phyloP scores from a whole-genome alignment of 2,797 vertebrate genomes.

The Cyclura pinguis region DNA sequence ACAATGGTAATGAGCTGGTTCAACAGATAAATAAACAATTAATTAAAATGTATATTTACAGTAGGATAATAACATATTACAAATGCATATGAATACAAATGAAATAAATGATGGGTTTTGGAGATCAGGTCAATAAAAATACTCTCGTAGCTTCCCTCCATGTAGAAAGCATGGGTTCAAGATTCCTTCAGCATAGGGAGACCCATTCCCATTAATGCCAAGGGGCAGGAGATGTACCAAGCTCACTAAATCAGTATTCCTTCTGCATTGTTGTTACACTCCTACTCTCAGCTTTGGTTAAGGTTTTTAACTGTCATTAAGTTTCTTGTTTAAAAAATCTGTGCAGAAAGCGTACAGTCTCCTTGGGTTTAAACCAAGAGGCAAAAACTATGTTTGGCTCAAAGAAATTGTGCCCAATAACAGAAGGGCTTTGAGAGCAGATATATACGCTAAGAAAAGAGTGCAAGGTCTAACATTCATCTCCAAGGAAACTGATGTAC shows the following conservation, averaged over 20 bases:
- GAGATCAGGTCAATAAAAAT: not conserved
- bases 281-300: conserved; percentile 34
- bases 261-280: too few species aligned
- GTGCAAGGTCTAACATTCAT: conserved; percentile 62
- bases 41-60: not conserved
- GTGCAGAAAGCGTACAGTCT: conserved; percentile 47
- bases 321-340: conserved; percentile 1
- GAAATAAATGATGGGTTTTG: not conserved
- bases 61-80: not conserved
- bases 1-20: not conserved
- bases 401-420: conserved; percentile 64
- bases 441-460: conserved; percentile 44
- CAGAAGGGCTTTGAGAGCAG: conserved; percentile 50
- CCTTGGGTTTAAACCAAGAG: conserved; percentile 46
- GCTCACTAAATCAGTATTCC: not conserved
- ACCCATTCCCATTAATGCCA: too few species aligned
- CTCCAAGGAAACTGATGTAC: conserved; percentile 69
- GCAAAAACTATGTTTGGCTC: conserved; percentile 52
- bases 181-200: not conserved
- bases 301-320: conserved; percentile 55
- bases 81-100: not conserved
- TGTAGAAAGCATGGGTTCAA: not conserved
- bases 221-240: not conserved
- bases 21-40: not conserved
- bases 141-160: not conserved